Evolutionary conservation across 2,888 invertebrate species (phyloP), one percentile per base, ranked within the genome.

Genomic region (Agrotis clavis): DNA sequence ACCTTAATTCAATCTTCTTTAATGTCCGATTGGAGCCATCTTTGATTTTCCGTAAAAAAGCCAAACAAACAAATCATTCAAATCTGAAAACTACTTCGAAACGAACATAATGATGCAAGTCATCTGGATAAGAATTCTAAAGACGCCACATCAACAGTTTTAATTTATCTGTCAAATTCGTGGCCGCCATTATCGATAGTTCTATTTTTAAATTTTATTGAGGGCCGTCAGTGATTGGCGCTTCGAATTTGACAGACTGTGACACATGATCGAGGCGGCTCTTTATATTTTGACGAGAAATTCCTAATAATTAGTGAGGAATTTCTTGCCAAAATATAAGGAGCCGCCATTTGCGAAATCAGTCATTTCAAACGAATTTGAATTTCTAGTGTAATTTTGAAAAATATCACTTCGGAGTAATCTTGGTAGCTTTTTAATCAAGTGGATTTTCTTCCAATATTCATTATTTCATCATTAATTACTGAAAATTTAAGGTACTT

Each of bases 141-240:
- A 13, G 64, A 69, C n/a, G 63, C 51, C 68, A 64, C 41, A 64
- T 79, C 69, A 76, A 76, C 79, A 75, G 69, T 74, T 80, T 67
- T 62, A 82, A 80, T 84, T 74, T 75, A 82, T 74, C 71, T 67
- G 77, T 81, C 82, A 81, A 79, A 72, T 63, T 73, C 79, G 74
- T 53, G 77, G 84, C 62, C 79, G 64, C 74, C 67, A 71, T 59
- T 67, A 69, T 79, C 61, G 60, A 70, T 68, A 48, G 63, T 76
- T 84, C 75, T 80, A 80, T 78, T 79, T 83, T 77, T 67, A 75
- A 81, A 62, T 41, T 76, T 59, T 67, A 76, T 74, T 69, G 70
- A 68, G 25, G 51, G 71, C 64, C 63, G 63, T 70, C 77, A 77
- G 57, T 67, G 74, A 47, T 50, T 71, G 75, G 77, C 61, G 78